These are phyloP conservation scores for Drosophila borealis DNA, from an alignment of 2,888 invertebrate genomes.

Conservation along the genomic window DNA sequence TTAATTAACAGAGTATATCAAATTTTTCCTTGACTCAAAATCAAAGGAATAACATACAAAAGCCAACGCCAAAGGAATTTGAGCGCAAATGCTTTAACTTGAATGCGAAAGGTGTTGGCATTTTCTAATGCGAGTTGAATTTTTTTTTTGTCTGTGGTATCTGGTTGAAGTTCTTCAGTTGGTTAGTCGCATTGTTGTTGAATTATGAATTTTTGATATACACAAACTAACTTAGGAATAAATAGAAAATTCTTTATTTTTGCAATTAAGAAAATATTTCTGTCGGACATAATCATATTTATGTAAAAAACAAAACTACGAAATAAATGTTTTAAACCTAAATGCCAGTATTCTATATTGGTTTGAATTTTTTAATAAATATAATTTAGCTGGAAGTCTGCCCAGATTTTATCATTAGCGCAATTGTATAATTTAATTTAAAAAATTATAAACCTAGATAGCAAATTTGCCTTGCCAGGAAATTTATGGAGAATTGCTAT, in stretches of 20 bases:
- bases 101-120: conserved; percentile 58
- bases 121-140: conserved; percentile 21
- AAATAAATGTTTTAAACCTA: too few relatives aligned
- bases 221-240: conserved; percentile 1
- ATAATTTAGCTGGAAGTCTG: background rate
- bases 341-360: background rate
- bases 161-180: background rate
- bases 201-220: background rate
- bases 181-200: conserved; percentile 5
- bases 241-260: background rate
- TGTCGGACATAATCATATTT: too few relatives aligned
- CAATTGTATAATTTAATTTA: conserved; percentile 32
- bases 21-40: conserved; percentile 36
- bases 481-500: conserved; percentile 42
- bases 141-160: background rate
- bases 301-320: too few relatives aligned
- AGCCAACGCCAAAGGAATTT: conserved; percentile 46
- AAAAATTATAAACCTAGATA: conserved; percentile 16
- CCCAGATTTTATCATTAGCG: background rate
- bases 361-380: background rate
- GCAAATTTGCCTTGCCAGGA: conserved; percentile 26
- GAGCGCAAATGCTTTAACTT: conserved; percentile 62
- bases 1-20: background rate
- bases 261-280: background rate
- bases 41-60: conserved; percentile 37